Percentiles rank a stretch among this genome's conserved stretches.
These are phyloP conservation scores for Battus philenor DNA, from an alignment of 1,140 invertebrate genomes.

Conservation along the genomic window DNA sequence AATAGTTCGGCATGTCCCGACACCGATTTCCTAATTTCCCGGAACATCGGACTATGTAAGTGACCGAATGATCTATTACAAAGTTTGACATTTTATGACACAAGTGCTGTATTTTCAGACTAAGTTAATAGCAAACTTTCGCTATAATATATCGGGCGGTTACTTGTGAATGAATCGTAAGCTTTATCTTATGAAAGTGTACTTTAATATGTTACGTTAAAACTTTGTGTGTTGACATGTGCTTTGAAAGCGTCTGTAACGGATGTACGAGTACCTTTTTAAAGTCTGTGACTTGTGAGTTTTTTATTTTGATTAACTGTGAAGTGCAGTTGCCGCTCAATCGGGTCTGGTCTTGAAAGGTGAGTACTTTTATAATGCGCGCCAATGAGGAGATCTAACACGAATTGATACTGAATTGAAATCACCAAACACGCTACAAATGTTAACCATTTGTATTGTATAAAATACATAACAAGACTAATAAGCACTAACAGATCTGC, in stretches of 20 bases:
- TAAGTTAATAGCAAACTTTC: constrained; percentile 8
- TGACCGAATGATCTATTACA: neutral
- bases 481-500: too few relatives aligned
- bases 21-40: constrained; percentile 8
- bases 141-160: neutral
- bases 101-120: constrained; percentile 1
- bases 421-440: too few relatives aligned
- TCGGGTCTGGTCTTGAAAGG: constrained; percentile 19
- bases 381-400: neutral
- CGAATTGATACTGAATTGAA: too few relatives aligned
- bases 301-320: constrained; percentile 24
- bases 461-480: too few relatives aligned
- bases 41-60: constrained; percentile 5
- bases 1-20: constrained; percentile 19
- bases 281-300: constrained; percentile 17
- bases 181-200: constrained; percentile 3
- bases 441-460: too few relatives aligned
- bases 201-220: constrained; percentile 2
- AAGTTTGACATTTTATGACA: neutral
- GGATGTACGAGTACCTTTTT: constrained; percentile 7
- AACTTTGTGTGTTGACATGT: constrained; percentile 18
- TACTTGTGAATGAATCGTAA: constrained; percentile 11
- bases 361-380: constrained; percentile 19
- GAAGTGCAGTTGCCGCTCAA: constrained; percentile 21
- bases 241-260: constrained; percentile 19